Evolutionary conservation across 2,797 vertebrate genomes (phyloP), one percentile per base, ranked within the genome.

Genomic region (Prunella strophiata): DNA sequence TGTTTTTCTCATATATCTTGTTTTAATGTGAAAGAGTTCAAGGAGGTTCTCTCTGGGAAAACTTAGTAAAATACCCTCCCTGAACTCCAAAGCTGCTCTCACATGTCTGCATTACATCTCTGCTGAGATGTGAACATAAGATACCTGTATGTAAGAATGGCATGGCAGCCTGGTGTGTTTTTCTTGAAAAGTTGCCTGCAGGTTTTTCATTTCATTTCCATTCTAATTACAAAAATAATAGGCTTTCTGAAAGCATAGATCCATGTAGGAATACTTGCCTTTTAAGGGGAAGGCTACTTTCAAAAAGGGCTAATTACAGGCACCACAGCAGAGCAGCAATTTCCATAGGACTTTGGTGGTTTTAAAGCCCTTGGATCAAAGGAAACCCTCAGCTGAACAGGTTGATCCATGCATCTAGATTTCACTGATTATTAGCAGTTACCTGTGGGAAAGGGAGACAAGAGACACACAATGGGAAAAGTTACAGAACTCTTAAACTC

Each of bases 141-240:
- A 81, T 81, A 68, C 4, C 85, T 40, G 43, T 18, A 2, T 30
- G 26, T 66, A 70, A 42, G 80, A 83, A 45, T 27, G 27, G 42
- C 1, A 3, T 43, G 48, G 66, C 66, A 88, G 66, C 32, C 70
- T 70, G 4, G 26, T 43, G 4, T 73, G 18, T 29, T 87, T 78
- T 71, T 84, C 65, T 52, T 84, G 55, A 76, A 82, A 90, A 73
- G 71, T 74, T 71, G 57, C 80, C 77, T 93, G 70, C 40, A 65
- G 75, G 38, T 84, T 77, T 86, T 82, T 88, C 4, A 30, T 91
- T 92, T 89, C 73, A 52, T 84, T 94, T 85, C 38, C 57, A 76
- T 89, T 71, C 42, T 63, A 80, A 58, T 77, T 67, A 40, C 45
- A 84, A 47, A 94, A 90, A 40, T 32, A 72, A 80, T 91, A 76